A percentile compares a stretch with the other conserved stretches of the same genome.
Evolutionary conservation across 2,797 vertebrate species (phyloP).

Genomic region (Ptychadena robeensis): DNA sequence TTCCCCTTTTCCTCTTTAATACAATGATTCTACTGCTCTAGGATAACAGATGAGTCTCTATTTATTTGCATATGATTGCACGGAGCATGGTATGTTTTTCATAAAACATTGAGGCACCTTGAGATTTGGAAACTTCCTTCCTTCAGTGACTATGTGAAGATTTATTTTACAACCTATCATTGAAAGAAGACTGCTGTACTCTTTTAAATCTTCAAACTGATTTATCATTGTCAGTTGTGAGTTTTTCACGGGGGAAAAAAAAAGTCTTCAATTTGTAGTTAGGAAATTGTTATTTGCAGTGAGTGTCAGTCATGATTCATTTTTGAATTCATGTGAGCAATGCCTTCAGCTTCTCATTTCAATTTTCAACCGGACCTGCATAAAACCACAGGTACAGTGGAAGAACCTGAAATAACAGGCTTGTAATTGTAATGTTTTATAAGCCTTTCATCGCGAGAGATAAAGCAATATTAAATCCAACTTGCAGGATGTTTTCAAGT

Average conservation of each 20-base stretch:
- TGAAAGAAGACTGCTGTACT: conserved; percentile 53
- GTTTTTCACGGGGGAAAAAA: conserved; percentile 47
- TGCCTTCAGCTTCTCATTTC: conserved; percentile 49
- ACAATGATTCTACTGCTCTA: background rate
- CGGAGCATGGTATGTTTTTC: background rate
- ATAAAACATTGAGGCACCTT: conserved; percentile 23
- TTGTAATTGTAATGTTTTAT: conserved; percentile 22
- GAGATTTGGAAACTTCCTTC: conserved; percentile 46
- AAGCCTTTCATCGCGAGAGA: background rate
- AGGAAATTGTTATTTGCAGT: conserved; percentile 58
- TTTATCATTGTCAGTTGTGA: conserved; percentile 59
- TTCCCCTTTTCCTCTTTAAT: background rate
- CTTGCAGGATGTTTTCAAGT: background rate
- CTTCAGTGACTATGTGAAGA: conserved; percentile 52
- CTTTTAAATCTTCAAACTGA: conserved; percentile 55
- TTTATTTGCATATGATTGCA: conserved; percentile 11
- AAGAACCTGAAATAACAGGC: background rate
- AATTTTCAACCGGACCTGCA: conserved; percentile 44
- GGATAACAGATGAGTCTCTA: background rate
- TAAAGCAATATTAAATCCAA: background rate
- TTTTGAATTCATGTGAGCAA: conserved; percentile 53
- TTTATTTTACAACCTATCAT: conserved; percentile 59
- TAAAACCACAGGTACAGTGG: conserved; percentile 9
- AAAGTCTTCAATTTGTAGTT: conserved; percentile 59
- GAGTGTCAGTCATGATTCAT: conserved; percentile 59